phyloP scores from a whole-genome alignment of 2,797 vertebrate genomes.

The Oreochromis mossambicus region DNA sequence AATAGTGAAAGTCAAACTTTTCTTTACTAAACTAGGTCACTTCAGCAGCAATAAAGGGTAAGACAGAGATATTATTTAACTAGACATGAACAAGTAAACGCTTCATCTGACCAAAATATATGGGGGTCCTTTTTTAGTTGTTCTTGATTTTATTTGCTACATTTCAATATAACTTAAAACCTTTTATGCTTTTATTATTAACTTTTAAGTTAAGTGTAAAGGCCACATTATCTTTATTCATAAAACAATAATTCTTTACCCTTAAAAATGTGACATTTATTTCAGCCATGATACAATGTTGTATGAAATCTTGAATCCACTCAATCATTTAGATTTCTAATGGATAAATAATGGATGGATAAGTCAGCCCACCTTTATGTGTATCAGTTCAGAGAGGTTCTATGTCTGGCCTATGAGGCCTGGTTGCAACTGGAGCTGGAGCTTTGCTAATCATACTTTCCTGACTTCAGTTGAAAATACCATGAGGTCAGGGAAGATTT shows the following conservation, averaged over 20 bases:
- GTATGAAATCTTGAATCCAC: background rate
- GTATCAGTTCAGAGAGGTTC: background rate
- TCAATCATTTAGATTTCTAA: background rate
- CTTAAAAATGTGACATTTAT: background rate
- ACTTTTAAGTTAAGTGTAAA: background rate
- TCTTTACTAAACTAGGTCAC: background rate
- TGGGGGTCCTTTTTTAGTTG: background rate
- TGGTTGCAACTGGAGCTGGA: background rate
- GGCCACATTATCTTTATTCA: background rate
- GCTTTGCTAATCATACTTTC: background rate
- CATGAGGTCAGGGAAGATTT: background rate
- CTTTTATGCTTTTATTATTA: background rate
- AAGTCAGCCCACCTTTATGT: background rate
- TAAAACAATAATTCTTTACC: accelerated
- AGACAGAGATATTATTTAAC: background rate
- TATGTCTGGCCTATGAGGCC: background rate
- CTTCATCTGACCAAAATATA: background rate
- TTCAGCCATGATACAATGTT: background rate
- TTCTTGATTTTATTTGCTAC: background rate
- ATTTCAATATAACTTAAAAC: background rate
- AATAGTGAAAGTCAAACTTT: background rate
- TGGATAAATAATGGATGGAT: background rate
- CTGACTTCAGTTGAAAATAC: background rate
- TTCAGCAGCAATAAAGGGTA: background rate
- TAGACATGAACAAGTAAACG: background rate